These are phyloP conservation scores for Carollia perspicillata DNA, from an alignment of 2,113 vertebrate species.

Conservation along the genomic window DNA sequence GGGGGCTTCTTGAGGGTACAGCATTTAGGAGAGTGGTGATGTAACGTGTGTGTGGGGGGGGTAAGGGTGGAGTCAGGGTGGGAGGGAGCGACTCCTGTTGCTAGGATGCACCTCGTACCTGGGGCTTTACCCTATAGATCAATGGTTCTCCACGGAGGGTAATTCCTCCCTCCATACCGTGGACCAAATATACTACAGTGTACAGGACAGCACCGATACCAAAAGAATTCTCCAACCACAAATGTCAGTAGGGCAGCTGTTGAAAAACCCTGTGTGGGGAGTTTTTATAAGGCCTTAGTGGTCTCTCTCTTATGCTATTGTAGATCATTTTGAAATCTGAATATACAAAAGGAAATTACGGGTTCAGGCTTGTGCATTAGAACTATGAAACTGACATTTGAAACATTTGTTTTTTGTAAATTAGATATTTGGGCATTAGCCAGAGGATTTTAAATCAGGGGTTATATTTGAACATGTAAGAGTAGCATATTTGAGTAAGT, in stretches of 20 bases:
- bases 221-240: not conserved
- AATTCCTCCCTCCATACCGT: not conserved
- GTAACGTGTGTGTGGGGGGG: not conserved
- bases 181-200: not conserved
- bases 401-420: not conserved
- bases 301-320: not conserved
- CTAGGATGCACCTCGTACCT: not conserved
- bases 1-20: not conserved
- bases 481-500: conserved; percentile 10
- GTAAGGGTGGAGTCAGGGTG: not conserved
- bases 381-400: not conserved
- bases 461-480: not conserved
- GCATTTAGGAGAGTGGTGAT: not conserved
- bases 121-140: not conserved
- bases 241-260: accelerated
- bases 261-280: not conserved
- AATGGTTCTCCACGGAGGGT: not conserved
- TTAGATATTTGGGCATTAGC: not conserved
- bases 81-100: not conserved
- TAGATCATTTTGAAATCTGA: not conserved
- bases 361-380: not conserved
- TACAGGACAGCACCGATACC: accelerated
- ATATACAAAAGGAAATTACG: not conserved
- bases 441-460: conserved; percentile 36
- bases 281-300: not conserved